Conservation (phyloP, 2,113 vertebrate species). For the Cettia cetti region DNA sequence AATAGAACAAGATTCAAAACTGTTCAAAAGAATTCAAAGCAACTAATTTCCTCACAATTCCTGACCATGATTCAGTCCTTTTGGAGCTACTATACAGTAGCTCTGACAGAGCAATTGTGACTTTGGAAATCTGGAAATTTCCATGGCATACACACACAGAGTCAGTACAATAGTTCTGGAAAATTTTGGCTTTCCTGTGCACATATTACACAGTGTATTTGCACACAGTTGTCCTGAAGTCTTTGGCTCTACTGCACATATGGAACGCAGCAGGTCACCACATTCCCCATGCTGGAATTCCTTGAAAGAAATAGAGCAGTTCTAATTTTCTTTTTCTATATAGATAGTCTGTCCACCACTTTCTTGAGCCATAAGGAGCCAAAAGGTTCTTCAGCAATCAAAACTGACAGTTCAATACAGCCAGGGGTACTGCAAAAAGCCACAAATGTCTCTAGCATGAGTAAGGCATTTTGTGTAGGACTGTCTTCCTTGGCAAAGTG, state of each 20-base stretch:
- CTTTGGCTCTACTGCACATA: not conserved
- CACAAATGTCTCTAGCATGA: not conserved
- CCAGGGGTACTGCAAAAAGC: not conserved
- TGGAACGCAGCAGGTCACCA: rapidly evolving
- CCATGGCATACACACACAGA: not conserved
- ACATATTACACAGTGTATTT: not conserved
- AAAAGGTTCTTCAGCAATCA: not conserved
- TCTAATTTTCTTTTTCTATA: not conserved
- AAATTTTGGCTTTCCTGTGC: not conserved
- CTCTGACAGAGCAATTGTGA: not conserved
- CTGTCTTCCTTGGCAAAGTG: not conserved
- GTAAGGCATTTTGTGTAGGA: not conserved
- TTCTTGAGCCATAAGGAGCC: not conserved
- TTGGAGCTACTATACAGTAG: not conserved
- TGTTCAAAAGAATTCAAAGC: not conserved
- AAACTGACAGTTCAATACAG: not conserved
- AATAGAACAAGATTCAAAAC: not conserved
- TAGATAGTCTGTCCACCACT: not conserved
- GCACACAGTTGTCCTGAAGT: not conserved
- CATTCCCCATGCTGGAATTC: not conserved
- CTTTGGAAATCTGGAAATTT: not conserved
- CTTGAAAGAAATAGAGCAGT: not conserved
- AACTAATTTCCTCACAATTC: rapidly evolving
- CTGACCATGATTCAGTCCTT: not conserved
- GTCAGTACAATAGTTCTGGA: not conserved